These are phyloP conservation scores for Cyrtorhinus lividipennis DNA, from an alignment of 1,140 invertebrate species.

Conservation along the genomic window DNA sequence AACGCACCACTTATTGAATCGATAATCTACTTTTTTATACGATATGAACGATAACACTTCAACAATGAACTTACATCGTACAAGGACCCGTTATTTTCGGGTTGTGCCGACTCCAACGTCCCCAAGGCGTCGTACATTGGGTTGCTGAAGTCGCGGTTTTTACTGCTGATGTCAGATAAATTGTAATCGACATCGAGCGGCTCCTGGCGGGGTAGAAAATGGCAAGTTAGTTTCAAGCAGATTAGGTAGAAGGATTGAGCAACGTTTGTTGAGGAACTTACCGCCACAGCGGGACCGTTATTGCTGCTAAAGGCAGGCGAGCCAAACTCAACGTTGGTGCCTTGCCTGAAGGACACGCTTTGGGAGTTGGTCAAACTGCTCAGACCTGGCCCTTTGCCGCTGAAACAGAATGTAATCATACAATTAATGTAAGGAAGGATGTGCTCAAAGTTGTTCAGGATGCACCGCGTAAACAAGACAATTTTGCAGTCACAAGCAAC, in stretches of 20 bases:
- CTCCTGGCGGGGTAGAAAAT: constrained; percentile 16
- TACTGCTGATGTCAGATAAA: constrained; percentile 49
- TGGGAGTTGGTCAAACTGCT: constrained; percentile 66
- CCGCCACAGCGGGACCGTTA: constrained; percentile 27
- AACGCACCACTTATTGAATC: not conserved
- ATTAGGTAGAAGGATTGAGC: too few species aligned
- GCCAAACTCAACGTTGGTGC: constrained; percentile 85
- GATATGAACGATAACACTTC: too few species aligned
- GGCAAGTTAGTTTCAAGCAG: too few species aligned
- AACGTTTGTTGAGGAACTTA: too few species aligned
- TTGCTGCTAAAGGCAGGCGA: constrained; percentile 40
- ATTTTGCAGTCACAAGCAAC: too few species aligned
- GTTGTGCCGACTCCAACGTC: constrained; percentile 39
- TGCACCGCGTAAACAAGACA: too few species aligned
- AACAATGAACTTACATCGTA: constrained; percentile 57
- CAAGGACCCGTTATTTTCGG: constrained; percentile 40
- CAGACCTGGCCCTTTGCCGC: constrained; percentile 58
- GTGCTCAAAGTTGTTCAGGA: too few species aligned
- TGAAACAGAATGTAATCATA: constrained; percentile 34
- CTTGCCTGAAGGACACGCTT: constrained; percentile 89
- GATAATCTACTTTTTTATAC: too few species aligned
- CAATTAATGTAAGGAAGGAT: too few species aligned
- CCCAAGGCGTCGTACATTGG: constrained; percentile 86
- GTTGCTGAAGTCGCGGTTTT: constrained; percentile 82
- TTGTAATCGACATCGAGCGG: constrained; percentile 55